These are phyloP conservation scores for Platorchestia sp. DNA, from an alignment of 1,140 invertebrate genomes.

Conservation along the genomic window DNA sequence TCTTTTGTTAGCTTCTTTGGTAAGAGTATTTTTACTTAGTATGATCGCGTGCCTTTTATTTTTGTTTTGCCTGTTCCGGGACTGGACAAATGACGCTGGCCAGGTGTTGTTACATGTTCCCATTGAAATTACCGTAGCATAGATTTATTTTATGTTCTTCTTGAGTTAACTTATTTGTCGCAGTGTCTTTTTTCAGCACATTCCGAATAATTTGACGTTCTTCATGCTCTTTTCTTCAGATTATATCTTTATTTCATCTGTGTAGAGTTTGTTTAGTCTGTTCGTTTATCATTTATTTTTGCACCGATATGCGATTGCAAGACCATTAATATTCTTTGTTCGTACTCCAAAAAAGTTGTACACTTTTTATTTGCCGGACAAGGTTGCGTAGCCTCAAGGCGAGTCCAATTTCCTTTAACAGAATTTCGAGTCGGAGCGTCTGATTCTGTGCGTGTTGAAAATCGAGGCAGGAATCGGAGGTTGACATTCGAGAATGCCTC, in stretches of 20 bases:
- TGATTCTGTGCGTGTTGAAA: background rate
- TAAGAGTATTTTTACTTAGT: background rate
- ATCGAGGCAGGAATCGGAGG: background rate
- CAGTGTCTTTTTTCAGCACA: background rate
- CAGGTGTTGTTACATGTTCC: background rate
- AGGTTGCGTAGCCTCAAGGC: background rate
- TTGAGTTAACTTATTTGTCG: background rate
- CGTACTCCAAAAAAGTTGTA: background rate
- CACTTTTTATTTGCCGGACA: background rate
- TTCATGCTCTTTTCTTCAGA: background rate
- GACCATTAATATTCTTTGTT: no score
- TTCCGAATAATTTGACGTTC: background rate
- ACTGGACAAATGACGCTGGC: background rate
- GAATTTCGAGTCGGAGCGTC: background rate
- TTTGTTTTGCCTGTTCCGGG: background rate
- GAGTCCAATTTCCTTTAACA: background rate
- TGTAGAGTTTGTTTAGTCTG: background rate
- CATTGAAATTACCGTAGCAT: no score
- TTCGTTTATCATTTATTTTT: background rate
- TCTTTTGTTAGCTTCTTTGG: background rate
- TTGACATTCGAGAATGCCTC: background rate
- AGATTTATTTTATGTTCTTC: no score
- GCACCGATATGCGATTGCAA: no score
- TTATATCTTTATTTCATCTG: background rate
- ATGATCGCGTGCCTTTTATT: background rate